phyloP scores from a whole-genome alignment of 2,113 vertebrate species.

The Mungos mungo region DNA sequence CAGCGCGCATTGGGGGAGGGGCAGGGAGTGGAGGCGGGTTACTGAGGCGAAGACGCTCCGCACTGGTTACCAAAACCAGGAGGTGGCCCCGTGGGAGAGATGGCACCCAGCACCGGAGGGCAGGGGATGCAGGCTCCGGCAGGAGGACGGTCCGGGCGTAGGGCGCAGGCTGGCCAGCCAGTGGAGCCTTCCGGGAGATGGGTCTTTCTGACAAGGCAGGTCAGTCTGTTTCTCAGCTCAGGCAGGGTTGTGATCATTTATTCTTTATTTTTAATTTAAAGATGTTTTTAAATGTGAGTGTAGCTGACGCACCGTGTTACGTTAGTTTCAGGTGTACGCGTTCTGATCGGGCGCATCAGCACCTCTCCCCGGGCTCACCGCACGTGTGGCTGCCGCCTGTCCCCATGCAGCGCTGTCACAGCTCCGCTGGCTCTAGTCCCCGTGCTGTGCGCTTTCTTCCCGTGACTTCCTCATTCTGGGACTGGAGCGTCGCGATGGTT shows the following conservation, averaged over 20 bases:
- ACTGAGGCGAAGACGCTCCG: not conserved
- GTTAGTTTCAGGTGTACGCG: not conserved
- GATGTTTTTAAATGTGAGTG: not conserved
- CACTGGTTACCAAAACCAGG: not conserved
- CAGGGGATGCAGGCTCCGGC: not conserved
- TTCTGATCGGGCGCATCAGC: not conserved
- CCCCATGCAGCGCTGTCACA: not conserved
- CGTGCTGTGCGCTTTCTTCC: not conserved
- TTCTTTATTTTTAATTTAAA: not conserved
- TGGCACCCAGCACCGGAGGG: not conserved
- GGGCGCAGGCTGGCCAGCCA: not conserved
- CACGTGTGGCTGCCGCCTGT: not conserved
- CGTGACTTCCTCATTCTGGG: not conserved
- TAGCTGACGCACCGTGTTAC: fast-evolving
- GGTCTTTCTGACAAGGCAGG: too few species aligned
- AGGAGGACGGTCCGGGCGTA: not conserved
- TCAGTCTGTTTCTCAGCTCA: not conserved
- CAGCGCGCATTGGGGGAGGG: too few species aligned
- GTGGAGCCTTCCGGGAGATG: not conserved
- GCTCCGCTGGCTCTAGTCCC: fast-evolving
- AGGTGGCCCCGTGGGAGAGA: not conserved
- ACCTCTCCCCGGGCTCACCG: not conserved
- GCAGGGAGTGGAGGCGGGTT: not conserved
- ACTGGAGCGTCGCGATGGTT: not conserved
- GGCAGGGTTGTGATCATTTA: not conserved